These are phyloP conservation scores for Phyto melanocephala DNA, from an alignment of 2,888 invertebrate species.

Conservation along the genomic window DNA sequence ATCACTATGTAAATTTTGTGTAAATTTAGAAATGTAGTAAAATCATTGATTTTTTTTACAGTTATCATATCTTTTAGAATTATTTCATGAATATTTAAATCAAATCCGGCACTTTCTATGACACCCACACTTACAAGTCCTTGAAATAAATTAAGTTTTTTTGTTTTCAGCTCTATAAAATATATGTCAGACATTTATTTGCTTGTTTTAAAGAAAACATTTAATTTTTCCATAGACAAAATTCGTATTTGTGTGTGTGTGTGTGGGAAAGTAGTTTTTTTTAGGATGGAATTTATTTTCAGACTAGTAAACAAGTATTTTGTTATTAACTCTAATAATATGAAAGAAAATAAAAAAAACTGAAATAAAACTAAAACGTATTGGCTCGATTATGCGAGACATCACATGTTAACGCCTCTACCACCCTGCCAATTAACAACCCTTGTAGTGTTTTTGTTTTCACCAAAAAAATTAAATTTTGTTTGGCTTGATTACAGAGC, in stretches of 20 bases:
- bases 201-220: background rate
- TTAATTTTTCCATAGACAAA: background rate
- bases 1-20: background rate
- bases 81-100: slow-evolving; percentile 38
- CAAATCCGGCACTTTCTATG: background rate
- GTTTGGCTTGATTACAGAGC: background rate
- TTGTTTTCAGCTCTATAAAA: background rate
- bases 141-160: background rate
- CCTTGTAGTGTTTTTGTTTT: background rate
- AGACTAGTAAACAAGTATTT: slow-evolving; percentile 3
- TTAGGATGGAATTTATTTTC: slow-evolving; percentile 2
- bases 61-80: background rate
- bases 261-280: background rate
- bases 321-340: background rate
- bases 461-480: background rate
- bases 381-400: background rate
- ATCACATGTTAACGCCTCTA: background rate
- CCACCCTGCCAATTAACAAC: background rate
- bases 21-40: slow-evolving; percentile 9
- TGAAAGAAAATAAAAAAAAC: background rate
- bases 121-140: background rate
- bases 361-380: background rate
- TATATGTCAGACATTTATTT: background rate
- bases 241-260: background rate
- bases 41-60: slow-evolving; percentile 42